Base-by-base conservation (phyloP, 2,113 vertebrate genomes). In the Potamarius usumacintae region DNA sequence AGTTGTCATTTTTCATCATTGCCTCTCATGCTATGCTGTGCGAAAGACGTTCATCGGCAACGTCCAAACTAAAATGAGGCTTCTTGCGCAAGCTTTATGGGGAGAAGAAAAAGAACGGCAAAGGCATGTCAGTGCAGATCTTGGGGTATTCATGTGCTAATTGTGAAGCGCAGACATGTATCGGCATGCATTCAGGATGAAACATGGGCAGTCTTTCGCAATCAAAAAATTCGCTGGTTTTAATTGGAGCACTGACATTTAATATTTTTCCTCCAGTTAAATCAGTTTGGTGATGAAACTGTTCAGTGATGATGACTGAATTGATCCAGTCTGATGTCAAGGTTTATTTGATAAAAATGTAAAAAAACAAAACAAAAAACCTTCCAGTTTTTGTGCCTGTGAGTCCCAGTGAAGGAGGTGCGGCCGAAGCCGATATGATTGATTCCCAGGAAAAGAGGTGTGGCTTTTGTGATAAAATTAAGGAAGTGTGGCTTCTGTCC, bases 1-100 rank as follows among this genome's bases (percentile, higher is more conserved):
- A 86, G 81, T 82, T 90, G 89, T 90, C 87, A 87, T 85, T 91
- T 89, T 85, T 87, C 79, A 65, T 85, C 57, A 84, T 82, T 85
- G 60, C 50, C 79, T 58, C 84, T 91, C 88, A 89, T 87, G 58
- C 69, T 27, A 42, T 42, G 55, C 42, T 53, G 48, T 42, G 77
- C 71, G 81, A 86, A 88, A 91, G 85, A 85, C 11, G 53, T 76
- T 86, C 77, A 14, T 58, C 5, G 5, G 8, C 1, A 34, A 58
- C 4, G 8, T 58, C 55, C 27, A 62, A 48, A 20, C 15, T 57
- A 55, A 42, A 74, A 76, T 22, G 53, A 85, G 57, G 53, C 67
- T 76, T 30, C 81, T 77, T 82, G 67, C 63, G 22, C 65, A 17
- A 67, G 81, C 63, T 72, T 82, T n/a, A 58, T 1, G 48, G 52